A percentile compares a stretch with the other conserved stretches of the same genome.
Conservation (phyloP, 2,797 vertebrate species). For the Aldrovandia affinis region DNA sequence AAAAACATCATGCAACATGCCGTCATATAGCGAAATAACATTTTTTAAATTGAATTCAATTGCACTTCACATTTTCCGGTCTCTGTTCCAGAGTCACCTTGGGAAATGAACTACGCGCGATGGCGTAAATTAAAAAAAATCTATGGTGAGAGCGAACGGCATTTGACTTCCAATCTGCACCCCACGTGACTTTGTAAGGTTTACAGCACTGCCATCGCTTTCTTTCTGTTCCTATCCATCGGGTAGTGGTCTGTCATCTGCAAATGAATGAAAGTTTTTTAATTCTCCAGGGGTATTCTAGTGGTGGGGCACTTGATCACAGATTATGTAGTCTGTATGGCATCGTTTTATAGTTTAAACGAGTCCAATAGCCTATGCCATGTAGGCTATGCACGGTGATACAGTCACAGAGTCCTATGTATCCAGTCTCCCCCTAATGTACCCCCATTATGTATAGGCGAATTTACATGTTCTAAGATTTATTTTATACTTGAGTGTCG, state of each 20-base stretch:
- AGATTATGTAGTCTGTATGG: conserved; percentile 1
- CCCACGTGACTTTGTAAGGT: conserved; percentile 46
- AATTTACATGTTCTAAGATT: conserved; percentile 37
- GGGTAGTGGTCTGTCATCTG: conserved; percentile 55
- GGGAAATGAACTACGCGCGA: conserved; percentile 69
- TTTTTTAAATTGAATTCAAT: neutral
- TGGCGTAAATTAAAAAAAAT: conserved; percentile 62
- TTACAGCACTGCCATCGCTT: conserved; percentile 60
- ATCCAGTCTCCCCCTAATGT: conserved; percentile 43
- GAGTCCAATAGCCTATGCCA: neutral
- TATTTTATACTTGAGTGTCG: neutral
- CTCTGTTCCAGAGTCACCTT: conserved; percentile 69
- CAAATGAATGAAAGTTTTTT: conserved; percentile 43
- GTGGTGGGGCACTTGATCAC: neutral
- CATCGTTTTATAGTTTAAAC: neutral
- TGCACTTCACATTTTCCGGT: neutral
- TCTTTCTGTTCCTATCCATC: conserved; percentile 51
- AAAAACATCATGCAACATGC: neutral
- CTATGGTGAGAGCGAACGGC: conserved; percentile 42
- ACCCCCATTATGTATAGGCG: conserved; percentile 49
- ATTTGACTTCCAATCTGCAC: conserved; percentile 36
- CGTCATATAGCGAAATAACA: neutral
- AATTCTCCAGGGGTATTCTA: neutral
- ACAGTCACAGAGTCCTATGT: conserved; percentile 64
- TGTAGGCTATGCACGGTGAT: conserved; percentile 57